Evolutionary conservation across 2,888 invertebrate species (phyloP).

Genomic region (Lithodes maja): DNA sequence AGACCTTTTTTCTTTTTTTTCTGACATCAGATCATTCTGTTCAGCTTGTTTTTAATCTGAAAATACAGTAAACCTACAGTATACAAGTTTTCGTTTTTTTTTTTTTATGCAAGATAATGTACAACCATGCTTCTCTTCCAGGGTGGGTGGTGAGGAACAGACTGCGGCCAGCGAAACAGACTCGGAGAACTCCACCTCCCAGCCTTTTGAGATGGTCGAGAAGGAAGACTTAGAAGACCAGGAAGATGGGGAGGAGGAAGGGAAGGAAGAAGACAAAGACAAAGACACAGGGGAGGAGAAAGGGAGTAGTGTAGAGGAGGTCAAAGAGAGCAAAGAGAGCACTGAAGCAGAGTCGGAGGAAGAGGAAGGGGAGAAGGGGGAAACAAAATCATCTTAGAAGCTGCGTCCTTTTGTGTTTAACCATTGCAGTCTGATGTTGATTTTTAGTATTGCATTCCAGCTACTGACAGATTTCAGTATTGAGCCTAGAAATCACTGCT

Average conservation of each 20-base stretch:
- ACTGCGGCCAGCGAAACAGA: slow-evolving; percentile 64
- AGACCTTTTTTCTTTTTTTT: no score
- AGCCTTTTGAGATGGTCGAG: slow-evolving; percentile 68
- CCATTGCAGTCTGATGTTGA: slow-evolving; percentile 26
- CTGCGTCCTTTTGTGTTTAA: slow-evolving; percentile 9
- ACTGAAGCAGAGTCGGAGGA: slow-evolving; percentile 15
- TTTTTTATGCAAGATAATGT: no score
- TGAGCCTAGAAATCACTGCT: no score
- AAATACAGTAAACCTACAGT: no score
- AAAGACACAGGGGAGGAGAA: slow-evolving; percentile 16
- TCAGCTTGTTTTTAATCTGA: no score
- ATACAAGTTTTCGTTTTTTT: no score
- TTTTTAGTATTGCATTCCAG: not conserved
- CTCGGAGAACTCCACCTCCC: slow-evolving; percentile 69
- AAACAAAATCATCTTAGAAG: not conserved
- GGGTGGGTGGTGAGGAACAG: slow-evolving; percentile 53
- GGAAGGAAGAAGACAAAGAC: slow-evolving; percentile 26
- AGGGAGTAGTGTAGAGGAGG: slow-evolving; percentile 38
- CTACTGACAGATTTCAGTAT: no score
- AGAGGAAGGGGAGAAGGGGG: slow-evolving; percentile 20
- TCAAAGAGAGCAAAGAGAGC: slow-evolving; percentile 8
- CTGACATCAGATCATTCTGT: no score
- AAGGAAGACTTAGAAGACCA: slow-evolving; percentile 60
- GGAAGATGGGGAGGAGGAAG: slow-evolving; percentile 26
- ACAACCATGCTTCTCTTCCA: slow-evolving; percentile 5